phyloP scores from a whole-genome alignment of 2,888 invertebrate species.

The Stramonita haemastoma region DNA sequence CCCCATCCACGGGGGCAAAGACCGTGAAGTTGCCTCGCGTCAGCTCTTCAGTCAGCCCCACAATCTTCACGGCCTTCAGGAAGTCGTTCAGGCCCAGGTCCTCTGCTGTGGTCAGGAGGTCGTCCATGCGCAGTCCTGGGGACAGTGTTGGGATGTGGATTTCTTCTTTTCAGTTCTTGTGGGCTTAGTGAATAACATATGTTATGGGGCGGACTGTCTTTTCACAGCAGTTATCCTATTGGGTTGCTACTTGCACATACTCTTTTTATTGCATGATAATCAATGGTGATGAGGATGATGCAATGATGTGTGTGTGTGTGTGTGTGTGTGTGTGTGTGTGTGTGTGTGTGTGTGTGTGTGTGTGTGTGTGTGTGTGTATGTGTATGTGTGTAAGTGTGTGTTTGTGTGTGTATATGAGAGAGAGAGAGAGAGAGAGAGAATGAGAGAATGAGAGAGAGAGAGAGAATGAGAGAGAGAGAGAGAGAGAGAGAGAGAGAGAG shows the following conservation, averaged over 20 bases:
- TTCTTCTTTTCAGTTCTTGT: not conserved
- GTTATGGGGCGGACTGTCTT: not conserved
- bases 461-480: too few species aligned
- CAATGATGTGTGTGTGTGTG: too few species aligned
- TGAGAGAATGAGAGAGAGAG: too few species aligned
- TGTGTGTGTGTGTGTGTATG: too few species aligned
- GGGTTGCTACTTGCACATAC: not conserved
- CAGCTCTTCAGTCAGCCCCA: constrained; percentile 80
- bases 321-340: too few species aligned
- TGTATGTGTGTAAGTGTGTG: too few species aligned
- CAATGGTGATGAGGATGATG: too few species aligned
- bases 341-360: too few species aligned
- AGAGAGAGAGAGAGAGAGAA: too few species aligned
- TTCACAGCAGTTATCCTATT: not conserved
- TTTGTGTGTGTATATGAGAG: too few species aligned
- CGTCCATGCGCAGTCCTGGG: constrained; percentile 80
- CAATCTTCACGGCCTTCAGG: constrained; percentile 75
- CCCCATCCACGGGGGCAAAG: constrained; percentile 67
- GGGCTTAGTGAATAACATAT: not conserved
- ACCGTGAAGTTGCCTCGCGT: constrained; percentile 74
- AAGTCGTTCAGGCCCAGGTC: constrained; percentile 82
- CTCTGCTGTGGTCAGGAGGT: constrained; percentile 80
- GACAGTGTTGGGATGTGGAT: not conserved
- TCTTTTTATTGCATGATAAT: too few species aligned
- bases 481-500: not conserved